phyloP scores from a whole-genome alignment of 2,113 vertebrate genomes.

The Capreolus pygargus region DNA sequence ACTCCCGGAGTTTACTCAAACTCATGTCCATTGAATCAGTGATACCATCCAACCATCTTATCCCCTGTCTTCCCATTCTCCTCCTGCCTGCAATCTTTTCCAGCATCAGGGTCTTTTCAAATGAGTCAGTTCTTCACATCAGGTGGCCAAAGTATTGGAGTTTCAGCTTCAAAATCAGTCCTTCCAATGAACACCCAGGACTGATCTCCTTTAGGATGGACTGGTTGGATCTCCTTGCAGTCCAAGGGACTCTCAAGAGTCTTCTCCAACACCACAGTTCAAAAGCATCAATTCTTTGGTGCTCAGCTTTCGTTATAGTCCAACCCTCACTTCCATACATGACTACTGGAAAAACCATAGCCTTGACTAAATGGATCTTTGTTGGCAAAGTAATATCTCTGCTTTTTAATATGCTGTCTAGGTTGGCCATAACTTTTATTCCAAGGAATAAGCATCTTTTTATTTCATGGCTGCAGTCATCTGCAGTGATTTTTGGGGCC shows the following conservation, averaged over 20 bases:
- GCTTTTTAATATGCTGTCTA: not conserved
- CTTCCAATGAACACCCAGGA: not conserved
- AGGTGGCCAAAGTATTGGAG: not conserved
- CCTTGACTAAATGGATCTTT: not conserved
- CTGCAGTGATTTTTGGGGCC: not conserved
- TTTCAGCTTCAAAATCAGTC: not conserved
- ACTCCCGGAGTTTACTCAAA: not conserved
- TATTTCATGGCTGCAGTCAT: not conserved
- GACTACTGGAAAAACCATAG: not conserved
- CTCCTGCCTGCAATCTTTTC: not conserved
- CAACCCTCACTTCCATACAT: not conserved
- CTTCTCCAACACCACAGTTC: not conserved
- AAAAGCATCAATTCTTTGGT: not conserved
- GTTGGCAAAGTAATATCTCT: not conserved
- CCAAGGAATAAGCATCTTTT: fast-evolving
- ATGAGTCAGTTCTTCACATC: not conserved
- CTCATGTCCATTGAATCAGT: not conserved
- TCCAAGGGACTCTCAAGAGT: not conserved
- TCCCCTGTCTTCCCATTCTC: fast-evolving
- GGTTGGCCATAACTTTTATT: not conserved
- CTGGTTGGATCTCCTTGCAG: not conserved
- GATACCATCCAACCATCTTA: not conserved
- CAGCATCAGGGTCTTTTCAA: not conserved
- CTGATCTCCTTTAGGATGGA: not conserved
- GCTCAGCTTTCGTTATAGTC: not conserved